phyloP scores from a whole-genome alignment of 1,140 invertebrate species.

The Psilanteris sp. region DNA sequence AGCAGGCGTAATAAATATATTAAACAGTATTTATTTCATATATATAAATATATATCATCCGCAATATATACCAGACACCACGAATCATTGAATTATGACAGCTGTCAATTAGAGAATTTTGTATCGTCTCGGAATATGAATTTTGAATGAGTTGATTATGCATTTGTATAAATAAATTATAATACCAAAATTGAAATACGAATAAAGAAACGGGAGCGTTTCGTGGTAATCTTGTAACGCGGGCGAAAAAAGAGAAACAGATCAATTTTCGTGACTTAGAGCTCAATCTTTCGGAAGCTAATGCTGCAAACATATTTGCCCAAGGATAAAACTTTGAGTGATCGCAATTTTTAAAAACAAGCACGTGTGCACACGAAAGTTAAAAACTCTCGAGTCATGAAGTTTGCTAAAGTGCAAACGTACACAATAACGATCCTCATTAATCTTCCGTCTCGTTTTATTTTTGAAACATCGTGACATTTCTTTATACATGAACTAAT shows the following conservation, averaged over 20 bases:
- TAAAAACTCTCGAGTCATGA: conserved; percentile 12
- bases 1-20: too few species aligned
- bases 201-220: too few species aligned
- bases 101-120: too few species aligned
- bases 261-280: neutral
- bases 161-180: too few species aligned
- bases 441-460: conserved; percentile 26
- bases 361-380: conserved; percentile 10
- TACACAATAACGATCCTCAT: conserved; percentile 28
- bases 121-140: too few species aligned
- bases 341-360: conserved; percentile 36
- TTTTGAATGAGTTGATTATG: too few species aligned
- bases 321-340: conserved; percentile 25
- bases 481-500: conserved; percentile 42
- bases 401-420: conserved; percentile 17
- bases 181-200: too few species aligned
- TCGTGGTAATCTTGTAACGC: too few species aligned
- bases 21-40: too few species aligned
- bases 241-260: neutral
- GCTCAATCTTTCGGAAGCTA: neutral
- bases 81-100: too few species aligned
- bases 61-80: too few species aligned
- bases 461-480: conserved; percentile 32
- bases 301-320: neutral
- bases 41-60: too few species aligned